These are phyloP conservation scores for Porphyrio hochstetteri DNA, from an alignment of 2,113 vertebrate species.

Conservation along the genomic window DNA sequence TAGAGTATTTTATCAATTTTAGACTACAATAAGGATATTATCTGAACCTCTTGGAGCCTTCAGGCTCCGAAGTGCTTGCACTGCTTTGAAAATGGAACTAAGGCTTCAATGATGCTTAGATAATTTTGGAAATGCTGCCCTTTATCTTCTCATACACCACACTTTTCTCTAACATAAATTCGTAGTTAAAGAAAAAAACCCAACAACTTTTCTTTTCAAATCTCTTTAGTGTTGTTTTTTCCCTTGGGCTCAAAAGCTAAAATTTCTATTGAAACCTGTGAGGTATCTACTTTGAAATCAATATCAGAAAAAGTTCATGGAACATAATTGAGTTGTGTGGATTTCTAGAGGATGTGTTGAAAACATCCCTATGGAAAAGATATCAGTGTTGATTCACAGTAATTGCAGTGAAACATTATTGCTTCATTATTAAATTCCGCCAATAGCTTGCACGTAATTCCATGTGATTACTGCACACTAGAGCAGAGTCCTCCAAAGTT, in stretches of 20 bases:
- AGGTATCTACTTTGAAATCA: conserved; percentile 3
- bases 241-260: neutral
- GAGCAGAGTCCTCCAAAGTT: neutral
- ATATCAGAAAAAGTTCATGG: neutral
- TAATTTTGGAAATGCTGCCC: conserved; percentile 43
- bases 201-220: neutral
- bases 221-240: neutral
- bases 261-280: neutral
- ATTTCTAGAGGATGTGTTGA: neutral
- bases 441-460: neutral
- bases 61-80: neutral
- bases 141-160: neutral
- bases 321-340: neutral
- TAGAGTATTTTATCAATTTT: conserved; percentile 10
- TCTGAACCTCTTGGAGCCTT: conserved; percentile 17
- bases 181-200: neutral
- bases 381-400: neutral
- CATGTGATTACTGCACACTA: neutral
- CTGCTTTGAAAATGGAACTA: conserved; percentile 41
- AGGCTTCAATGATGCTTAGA: neutral
- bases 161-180: neutral
- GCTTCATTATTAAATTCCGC: neutral
- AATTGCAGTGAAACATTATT: neutral
- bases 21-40: conserved; percentile 14
- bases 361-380: neutral